phyloP scores from a whole-genome alignment of 2,888 invertebrate genomes.

The Agrochola litura region DNA sequence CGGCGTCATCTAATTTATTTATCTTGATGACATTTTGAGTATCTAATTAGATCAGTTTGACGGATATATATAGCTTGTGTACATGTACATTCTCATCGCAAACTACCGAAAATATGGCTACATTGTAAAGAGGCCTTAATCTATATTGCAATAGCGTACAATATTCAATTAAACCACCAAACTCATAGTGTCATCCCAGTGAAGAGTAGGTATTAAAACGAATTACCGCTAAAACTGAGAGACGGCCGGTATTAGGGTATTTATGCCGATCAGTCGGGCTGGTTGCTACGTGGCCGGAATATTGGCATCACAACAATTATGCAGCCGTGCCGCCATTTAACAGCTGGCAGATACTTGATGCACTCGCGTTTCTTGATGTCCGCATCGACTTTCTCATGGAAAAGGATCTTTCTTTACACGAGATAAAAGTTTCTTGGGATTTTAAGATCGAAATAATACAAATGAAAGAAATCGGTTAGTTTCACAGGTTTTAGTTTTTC shows the following conservation, averaged over 20 bases:
- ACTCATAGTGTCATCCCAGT: constrained; percentile 8
- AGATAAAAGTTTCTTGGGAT: neutral
- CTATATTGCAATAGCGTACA: neutral
- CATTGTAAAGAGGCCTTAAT: neutral
- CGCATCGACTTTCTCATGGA: neutral
- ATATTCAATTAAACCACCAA: constrained; percentile 14
- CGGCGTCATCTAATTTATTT: neutral
- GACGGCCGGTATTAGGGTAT: constrained; percentile 63
- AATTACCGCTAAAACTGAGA: constrained; percentile 54
- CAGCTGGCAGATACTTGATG: constrained; percentile 1
- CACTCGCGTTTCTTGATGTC: neutral
- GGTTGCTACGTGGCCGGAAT: constrained; percentile 70
- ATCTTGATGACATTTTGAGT: constrained; percentile 2
- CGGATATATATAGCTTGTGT: too few relatives aligned
- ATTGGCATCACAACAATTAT: constrained; percentile 54
- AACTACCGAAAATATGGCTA: neutral
- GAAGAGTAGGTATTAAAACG: constrained; percentile 45
- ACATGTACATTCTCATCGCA: too few relatives aligned
- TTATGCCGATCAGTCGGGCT: constrained; percentile 68
- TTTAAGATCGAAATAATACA: neutral
- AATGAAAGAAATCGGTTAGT: neutral
- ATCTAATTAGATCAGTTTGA: neutral
- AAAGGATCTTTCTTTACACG: neutral
- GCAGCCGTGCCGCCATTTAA: constrained; percentile 30
- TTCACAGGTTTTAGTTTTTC: neutral